phyloP scores from a whole-genome alignment of 2,797 vertebrate species.

The Carcharodon carcharias region DNA sequence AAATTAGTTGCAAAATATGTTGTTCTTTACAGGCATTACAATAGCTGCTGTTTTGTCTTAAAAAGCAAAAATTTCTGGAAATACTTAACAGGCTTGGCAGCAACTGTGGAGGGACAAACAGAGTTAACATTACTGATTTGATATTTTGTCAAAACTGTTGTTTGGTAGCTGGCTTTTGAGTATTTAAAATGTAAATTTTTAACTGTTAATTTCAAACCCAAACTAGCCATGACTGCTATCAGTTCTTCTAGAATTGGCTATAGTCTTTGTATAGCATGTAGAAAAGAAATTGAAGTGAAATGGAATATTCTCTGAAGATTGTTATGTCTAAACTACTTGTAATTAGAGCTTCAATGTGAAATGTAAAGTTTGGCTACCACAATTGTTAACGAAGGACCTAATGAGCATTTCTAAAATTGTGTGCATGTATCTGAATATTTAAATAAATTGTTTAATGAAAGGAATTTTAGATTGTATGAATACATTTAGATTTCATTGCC shows the following conservation, averaged over 20 bases:
- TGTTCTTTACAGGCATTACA: neutral
- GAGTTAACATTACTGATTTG: neutral
- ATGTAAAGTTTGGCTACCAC: neutral
- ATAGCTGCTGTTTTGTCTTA: neutral
- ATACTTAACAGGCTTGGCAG: neutral
- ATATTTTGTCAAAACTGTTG: neutral
- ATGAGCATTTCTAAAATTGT: neutral
- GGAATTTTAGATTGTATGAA: neutral
- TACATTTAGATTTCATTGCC: neutral
- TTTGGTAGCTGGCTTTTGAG: neutral
- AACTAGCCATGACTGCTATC: neutral
- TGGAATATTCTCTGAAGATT: neutral
- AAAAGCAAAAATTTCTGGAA: neutral
- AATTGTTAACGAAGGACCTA: neutral
- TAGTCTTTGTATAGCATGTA: neutral
- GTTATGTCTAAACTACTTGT: neutral
- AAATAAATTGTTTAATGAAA: neutral
- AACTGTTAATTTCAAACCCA: neutral
- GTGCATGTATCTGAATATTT: neutral
- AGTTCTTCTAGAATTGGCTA: neutral
- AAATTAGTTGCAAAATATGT: neutral
- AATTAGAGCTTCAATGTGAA: neutral
- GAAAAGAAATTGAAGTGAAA: constrained; percentile 13
- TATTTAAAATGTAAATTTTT: neutral
- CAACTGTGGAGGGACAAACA: neutral